phyloP scores from a whole-genome alignment of 2,797 vertebrate species.

The Sitta carolinensis region DNA sequence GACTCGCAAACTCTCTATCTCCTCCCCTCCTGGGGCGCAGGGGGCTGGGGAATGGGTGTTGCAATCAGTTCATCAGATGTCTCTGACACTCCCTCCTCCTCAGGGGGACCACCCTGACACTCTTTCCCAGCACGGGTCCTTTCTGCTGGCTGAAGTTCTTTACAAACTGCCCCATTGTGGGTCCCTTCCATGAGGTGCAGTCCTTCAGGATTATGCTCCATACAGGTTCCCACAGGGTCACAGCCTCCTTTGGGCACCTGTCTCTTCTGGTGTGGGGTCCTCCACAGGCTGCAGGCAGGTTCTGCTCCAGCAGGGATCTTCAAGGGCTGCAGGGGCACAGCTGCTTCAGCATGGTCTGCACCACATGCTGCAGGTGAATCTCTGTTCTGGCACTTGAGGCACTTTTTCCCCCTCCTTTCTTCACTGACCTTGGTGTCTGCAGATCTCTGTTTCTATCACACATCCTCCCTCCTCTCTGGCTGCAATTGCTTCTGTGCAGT shows the following conservation, averaged over 20 bases:
- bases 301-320: not conserved
- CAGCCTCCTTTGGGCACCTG: rapidly evolving
- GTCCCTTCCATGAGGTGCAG: not conserved
- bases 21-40: not conserved
- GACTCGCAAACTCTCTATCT: not conserved
- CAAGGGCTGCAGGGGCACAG: not conserved
- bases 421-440: not conserved
- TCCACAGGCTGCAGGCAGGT: not conserved
- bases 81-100: not conserved
- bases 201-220: not conserved
- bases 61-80: not conserved
- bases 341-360: not conserved
- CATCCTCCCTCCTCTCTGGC: not conserved
- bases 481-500: not conserved
- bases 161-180: not conserved
- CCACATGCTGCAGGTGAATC: not conserved
- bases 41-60: not conserved
- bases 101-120: not conserved
- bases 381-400: not conserved
- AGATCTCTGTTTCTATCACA: not conserved
- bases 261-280: not conserved
- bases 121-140: too few relatives aligned
- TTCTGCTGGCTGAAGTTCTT: not conserved
- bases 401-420: too few relatives aligned
- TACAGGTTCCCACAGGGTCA: not conserved